Base-by-base conservation (phyloP, 2,888 invertebrate species). In the Drosophila ochracea region DNA sequence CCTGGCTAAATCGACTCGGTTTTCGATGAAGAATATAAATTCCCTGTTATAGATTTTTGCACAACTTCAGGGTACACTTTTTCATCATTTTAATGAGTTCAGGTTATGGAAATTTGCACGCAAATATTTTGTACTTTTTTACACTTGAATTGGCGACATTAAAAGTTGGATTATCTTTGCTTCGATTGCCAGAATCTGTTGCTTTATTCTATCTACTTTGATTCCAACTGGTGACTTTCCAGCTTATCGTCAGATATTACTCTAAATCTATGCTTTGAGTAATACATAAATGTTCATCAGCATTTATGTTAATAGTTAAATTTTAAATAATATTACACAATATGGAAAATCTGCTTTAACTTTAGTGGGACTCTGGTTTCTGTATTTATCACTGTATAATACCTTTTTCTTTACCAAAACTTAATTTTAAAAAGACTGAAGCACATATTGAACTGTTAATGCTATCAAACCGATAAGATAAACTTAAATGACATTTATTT, bases 161-260 rank as follows among this genome's bases (percentile, higher is more conserved):
- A 16, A 16, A 4, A 16, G 4, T 25, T 1, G 25, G 16, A 0
- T 47, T 16, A 25, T 9, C 0, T 4, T 25, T 25, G 4, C 9
- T 16, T 2, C 9, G 16, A 25, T 25, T 25, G 9, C 9, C 16
- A 9, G 25, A 25, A 47, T 25, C 47, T 2, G 1, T 7, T 10
- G 41, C 4, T 41, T n/a, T n/a, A 41, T 41, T n/a, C 4, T 10
- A 4, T n/a, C 4, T 10, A n/a, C 2, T 41, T n/a, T n/a, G 41
- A 41, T 10, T 10, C 10, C 10, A n/a, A n/a, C 0, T n/a, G 10
- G n/a, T 16, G 16, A 16, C 28, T 13, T 16, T 28, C 5, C 13
- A 16, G 11, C 3, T 2, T 21, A 25, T 47, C 25, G 6, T 1
- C 13, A 47, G 16, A 21, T 49, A 28, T 49, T 7, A 30, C n/a